phyloP scores from a whole-genome alignment of 2,113 vertebrate species.

The Nycticebus coucang region DNA sequence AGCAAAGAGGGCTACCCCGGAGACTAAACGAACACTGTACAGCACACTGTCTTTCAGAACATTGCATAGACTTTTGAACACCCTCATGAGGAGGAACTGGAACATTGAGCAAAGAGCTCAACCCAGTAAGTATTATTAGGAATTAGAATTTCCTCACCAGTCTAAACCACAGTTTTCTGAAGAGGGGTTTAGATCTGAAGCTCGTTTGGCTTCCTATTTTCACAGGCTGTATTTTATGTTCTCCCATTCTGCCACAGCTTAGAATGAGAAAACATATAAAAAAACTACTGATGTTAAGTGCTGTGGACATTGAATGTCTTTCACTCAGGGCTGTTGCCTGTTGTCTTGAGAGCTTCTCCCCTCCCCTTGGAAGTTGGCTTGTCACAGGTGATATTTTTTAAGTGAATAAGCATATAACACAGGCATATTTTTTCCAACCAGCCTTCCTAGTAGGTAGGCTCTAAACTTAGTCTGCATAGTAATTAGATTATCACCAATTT shows the following conservation, averaged over 20 bases:
- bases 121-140: conserved; percentile 54
- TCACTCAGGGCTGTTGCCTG: conserved; percentile 81
- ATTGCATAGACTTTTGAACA: neutral
- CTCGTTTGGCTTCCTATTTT: conserved; percentile 84
- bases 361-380: conserved; percentile 87
- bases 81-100: neutral
- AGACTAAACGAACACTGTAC: neutral
- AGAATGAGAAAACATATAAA: conserved; percentile 87
- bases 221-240: conserved; percentile 81
- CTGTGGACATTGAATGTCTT: conserved; percentile 88
- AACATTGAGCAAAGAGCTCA: conserved; percentile 8
- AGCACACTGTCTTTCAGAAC: neutral
- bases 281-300: conserved; percentile 86
- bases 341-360: conserved; percentile 81
- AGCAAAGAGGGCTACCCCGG: neutral
- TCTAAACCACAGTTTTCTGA: conserved; percentile 84
- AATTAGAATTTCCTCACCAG: conserved; percentile 90
- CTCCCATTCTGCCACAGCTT: conserved; percentile 72
- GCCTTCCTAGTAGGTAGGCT: conserved; percentile 70
- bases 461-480: conserved; percentile 74
- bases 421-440: conserved; percentile 76
- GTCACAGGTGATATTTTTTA: conserved; percentile 89
- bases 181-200: conserved; percentile 79
- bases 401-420: conserved; percentile 83
- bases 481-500: conserved; percentile 71